Evolutionary conservation across 2,113 vertebrate species (phyloP).

Genomic region (Chionomys nivalis): DNA sequence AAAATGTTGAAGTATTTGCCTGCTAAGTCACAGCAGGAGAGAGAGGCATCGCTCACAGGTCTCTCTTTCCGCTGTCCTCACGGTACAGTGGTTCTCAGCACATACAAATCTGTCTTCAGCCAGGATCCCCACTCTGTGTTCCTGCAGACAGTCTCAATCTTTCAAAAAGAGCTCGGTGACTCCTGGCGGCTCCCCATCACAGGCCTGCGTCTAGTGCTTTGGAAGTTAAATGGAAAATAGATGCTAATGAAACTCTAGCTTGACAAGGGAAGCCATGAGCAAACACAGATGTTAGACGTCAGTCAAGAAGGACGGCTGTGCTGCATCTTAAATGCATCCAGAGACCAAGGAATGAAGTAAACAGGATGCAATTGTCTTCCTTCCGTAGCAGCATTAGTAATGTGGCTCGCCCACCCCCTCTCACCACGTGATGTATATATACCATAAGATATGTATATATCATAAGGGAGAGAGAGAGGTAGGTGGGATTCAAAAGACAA

Average conservation of each 20-base stretch:
- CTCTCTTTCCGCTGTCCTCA: fast-evolving
- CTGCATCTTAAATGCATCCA: slow-evolving; percentile 69
- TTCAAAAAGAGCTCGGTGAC: slow-evolving; percentile 1
- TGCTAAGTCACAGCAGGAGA: background rate
- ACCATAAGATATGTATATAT: background rate
- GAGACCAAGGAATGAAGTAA: slow-evolving; percentile 57
- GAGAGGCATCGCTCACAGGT: background rate
- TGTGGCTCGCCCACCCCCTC: background rate
- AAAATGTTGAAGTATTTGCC: background rate
- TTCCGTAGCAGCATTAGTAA: slow-evolving; percentile 57
- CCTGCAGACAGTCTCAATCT: background rate
- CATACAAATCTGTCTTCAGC: background rate
- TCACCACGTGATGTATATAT: background rate
- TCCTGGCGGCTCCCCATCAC: background rate
- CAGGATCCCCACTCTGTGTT: background rate
- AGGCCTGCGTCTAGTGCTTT: slow-evolving; percentile 30
- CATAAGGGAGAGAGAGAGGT: background rate
- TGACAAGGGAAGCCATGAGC: slow-evolving; percentile 55
- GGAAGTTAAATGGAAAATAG: slow-evolving; percentile 56
- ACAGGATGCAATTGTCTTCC: slow-evolving; percentile 67
- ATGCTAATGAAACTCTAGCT: slow-evolving; percentile 71
- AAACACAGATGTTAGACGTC: slow-evolving; percentile 66
- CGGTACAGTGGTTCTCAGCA: background rate
- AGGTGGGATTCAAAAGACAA: slow-evolving; percentile 25
- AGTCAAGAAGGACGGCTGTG: slow-evolving; percentile 31